A percentile compares a stretch with the other conserved stretches of the same genome.
Evolutionary conservation across 2,888 invertebrate genomes (phyloP).

Genomic region (Drosophila hamatofila): DNA sequence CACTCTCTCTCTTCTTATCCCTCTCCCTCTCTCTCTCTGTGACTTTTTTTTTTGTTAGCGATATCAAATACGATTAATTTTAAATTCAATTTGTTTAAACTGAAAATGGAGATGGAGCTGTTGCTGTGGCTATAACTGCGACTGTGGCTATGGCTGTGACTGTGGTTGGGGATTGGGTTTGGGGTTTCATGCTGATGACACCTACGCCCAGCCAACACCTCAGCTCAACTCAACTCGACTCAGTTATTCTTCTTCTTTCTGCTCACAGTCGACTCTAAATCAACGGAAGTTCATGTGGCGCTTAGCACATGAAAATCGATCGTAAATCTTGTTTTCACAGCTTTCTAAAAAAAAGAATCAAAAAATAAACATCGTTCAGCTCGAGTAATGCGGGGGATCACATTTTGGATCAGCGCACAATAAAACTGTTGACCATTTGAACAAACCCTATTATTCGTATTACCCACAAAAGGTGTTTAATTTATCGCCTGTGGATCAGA

Average conservation of each 20-base stretch:
- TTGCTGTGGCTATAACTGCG: neutral
- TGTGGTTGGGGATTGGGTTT: neutral
- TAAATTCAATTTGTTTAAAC: constrained; percentile 62
- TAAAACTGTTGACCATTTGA: constrained; percentile 48
- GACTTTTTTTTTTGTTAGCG: constrained; percentile 43
- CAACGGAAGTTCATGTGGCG: constrained; percentile 78
- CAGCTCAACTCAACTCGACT: constrained; percentile 14
- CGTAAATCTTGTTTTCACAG: constrained; percentile 67
- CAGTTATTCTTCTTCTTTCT: constrained; percentile 9
- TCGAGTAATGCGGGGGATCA: constrained; percentile 51
- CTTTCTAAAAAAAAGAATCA: constrained; percentile 44
- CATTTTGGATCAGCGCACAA: constrained; percentile 43
- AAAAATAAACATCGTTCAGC: constrained; percentile 23
- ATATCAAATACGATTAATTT: constrained; percentile 68
- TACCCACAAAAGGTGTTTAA: constrained; percentile 16
- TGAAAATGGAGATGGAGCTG: constrained; percentile 18
- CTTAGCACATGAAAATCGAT: constrained; percentile 65
- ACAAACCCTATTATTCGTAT: constrained; percentile 5
- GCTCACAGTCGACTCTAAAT: constrained; percentile 42
- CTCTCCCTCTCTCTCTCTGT: constrained; percentile 5
- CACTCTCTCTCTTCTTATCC: constrained; percentile 7
- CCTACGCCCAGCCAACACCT: constrained; percentile 65
- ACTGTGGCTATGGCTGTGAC: neutral
- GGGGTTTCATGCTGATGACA: constrained; percentile 51
- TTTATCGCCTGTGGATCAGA: neutral